phyloP scores from a whole-genome alignment of 2,113 vertebrate species.

The Eurypyga helias region DNA sequence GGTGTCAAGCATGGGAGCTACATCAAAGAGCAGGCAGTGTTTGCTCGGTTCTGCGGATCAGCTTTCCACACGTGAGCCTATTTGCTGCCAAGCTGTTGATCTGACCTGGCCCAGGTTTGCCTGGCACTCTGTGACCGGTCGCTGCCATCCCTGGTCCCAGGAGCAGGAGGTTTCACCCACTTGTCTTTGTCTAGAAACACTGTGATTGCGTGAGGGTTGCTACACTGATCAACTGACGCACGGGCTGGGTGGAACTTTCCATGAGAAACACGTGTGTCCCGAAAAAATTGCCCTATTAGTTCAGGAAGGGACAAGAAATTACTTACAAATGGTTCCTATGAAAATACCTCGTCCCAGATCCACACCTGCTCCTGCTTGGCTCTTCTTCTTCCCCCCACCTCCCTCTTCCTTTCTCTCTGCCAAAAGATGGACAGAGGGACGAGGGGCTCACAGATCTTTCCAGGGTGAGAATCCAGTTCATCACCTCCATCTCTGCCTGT shows the following conservation, averaged over 20 bases:
- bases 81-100: background rate
- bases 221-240: background rate
- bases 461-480: background rate
- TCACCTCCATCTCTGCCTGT: background rate
- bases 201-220: background rate
- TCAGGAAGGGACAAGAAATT: constrained; percentile 49
- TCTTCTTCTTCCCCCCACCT: background rate
- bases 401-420: background rate
- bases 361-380: background rate
- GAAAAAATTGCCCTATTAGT: constrained; percentile 50
- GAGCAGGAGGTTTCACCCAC: background rate
- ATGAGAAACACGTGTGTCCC: background rate
- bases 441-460: background rate
- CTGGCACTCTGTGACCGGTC: background rate
- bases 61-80: accelerated
- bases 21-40: background rate
- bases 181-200: background rate
- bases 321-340: background rate
- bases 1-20: accelerated
- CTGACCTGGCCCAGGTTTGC: background rate
- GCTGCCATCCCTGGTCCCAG: background rate
- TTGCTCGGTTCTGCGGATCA: background rate
- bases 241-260: constrained; percentile 16
- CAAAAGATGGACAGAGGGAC: background rate
- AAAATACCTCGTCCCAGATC: background rate